phyloP scores from a whole-genome alignment of 1,140 invertebrate species.

The Caenorhabditis inopinata region DNA sequence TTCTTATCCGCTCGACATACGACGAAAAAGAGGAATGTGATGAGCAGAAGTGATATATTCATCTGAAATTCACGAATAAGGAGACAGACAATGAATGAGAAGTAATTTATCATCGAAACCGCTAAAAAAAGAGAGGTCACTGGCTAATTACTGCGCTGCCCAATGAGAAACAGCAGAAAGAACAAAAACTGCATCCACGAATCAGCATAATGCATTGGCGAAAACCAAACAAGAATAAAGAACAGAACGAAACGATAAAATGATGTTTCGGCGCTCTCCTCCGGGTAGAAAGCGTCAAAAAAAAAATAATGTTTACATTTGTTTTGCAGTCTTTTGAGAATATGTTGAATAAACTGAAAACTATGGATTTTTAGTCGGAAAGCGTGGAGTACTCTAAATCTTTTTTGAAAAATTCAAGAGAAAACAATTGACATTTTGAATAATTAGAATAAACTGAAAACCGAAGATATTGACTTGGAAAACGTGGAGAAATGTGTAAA shows the following conservation, averaged over 20 bases:
- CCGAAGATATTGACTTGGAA: too few relatives aligned
- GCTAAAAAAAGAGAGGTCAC: not conserved
- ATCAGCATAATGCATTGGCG: not conserved
- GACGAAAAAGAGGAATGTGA: not conserved
- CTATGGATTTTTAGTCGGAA: too few relatives aligned
- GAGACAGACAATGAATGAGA: not conserved
- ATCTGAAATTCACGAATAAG: not conserved
- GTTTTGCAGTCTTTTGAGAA: too few relatives aligned
- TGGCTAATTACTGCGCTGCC: not conserved
- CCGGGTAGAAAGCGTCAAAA: too few relatives aligned
- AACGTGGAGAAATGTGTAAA: too few relatives aligned
- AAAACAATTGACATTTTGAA: too few relatives aligned
- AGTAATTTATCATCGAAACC: not conserved
- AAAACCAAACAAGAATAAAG: not conserved
- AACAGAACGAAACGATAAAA: not conserved
- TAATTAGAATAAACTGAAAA: too few relatives aligned
- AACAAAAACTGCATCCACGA: not conserved
- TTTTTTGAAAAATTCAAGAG: too few relatives aligned
- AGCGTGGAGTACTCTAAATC: too few relatives aligned
- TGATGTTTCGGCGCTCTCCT: too few relatives aligned
- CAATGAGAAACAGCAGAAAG: not conserved
- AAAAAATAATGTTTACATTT: too few relatives aligned
- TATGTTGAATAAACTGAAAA: too few relatives aligned
- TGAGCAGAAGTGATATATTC: not conserved
- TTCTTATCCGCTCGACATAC: not conserved